Conservation (phyloP, 2,113 vertebrate species). For the Rhinoptilus africanus region DNA sequence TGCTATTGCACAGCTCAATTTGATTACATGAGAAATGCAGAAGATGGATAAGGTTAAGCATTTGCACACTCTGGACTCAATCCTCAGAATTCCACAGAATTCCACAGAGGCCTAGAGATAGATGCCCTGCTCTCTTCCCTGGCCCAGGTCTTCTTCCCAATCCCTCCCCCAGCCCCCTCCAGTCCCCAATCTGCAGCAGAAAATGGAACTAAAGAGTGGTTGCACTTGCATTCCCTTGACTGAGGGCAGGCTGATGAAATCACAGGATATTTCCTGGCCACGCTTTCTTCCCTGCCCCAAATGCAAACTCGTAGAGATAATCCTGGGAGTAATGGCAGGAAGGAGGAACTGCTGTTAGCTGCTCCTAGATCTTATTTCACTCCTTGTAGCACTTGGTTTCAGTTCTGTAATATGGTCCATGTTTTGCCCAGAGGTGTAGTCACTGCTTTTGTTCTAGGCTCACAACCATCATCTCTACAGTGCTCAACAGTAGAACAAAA, state of each 20-base stretch:
- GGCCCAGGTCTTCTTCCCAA: neutral
- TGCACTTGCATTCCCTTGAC: neutral
- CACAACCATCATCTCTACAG: neutral
- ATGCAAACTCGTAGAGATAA: neutral
- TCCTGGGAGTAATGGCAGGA: neutral
- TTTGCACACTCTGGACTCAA: neutral
- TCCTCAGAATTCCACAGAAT: neutral
- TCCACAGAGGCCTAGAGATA: neutral
- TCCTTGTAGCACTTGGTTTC: neutral
- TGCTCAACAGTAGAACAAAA: neutral
- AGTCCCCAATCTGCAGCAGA: neutral
- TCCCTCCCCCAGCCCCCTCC: rapidly evolving
- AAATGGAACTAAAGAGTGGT: neutral
- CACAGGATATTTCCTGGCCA: neutral
- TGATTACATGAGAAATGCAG: neutral
- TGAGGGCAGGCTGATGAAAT: neutral
- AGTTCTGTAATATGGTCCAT: neutral
- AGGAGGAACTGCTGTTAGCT: neutral
- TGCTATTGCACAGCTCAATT: neutral
- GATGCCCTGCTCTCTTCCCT: neutral
- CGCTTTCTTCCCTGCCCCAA: neutral
- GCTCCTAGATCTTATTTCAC: neutral
- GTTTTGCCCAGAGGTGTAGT: neutral
- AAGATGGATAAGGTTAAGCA: neutral
- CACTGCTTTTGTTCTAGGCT: neutral